Conservation (phyloP, 2,797 vertebrate species). For the Hipposideros larvatus region DNA sequence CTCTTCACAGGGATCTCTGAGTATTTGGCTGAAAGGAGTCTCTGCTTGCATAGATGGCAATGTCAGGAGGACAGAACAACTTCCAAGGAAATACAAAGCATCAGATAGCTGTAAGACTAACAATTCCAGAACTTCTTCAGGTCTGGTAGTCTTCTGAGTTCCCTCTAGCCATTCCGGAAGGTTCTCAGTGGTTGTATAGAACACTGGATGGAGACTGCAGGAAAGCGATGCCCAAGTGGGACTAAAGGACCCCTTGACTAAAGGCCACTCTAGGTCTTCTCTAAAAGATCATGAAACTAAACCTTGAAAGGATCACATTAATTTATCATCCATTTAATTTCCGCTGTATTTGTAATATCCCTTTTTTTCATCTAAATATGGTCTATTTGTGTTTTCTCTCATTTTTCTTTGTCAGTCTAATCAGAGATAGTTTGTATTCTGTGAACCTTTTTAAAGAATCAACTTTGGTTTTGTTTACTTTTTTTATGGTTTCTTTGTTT, state of each 20-base stretch:
- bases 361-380: background rate
- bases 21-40: background rate
- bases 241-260: background rate
- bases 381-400: background rate
- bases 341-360: background rate
- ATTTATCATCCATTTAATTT: constrained; percentile 19
- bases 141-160: background rate
- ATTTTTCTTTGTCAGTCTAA: constrained; percentile 16
- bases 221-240: background rate
- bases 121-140: background rate
- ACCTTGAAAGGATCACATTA: background rate
- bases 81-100: background rate
- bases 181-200: background rate
- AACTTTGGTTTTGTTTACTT: constrained; percentile 1
- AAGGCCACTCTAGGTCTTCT: background rate
- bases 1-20: background rate
- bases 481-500: background rate
- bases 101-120: background rate
- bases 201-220: background rate
- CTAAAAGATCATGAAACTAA: background rate
- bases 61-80: background rate
- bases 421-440: background rate
- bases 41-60: background rate
- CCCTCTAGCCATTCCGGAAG: background rate
- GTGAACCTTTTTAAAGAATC: constrained; percentile 6